A percentile compares a stretch with the other conserved stretches of the same genome.
Conservation (phyloP, 2,888 invertebrate genomes). For the Nebria brevicollis region DNA sequence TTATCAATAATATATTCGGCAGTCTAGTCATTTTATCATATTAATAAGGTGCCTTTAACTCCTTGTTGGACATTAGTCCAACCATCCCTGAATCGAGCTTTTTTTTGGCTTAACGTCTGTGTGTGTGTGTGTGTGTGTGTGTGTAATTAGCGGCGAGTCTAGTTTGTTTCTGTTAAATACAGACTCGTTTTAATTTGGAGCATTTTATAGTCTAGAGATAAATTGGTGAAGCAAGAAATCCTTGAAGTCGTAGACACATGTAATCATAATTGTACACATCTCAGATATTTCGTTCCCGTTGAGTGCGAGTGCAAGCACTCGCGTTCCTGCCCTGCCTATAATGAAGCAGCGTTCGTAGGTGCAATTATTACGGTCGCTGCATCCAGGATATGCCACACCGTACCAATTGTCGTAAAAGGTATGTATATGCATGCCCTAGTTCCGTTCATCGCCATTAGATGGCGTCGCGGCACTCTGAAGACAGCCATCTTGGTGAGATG, state of each 20-base stretch:
- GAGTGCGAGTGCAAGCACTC: background rate
- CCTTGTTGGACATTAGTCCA: background rate
- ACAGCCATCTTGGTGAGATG: background rate
- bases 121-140: too few species aligned
- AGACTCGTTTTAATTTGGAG: too few species aligned
- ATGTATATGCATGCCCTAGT: background rate
- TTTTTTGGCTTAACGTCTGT: too few species aligned
- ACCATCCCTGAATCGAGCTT: too few species aligned
- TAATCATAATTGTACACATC: background rate
- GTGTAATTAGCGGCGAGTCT: too few species aligned
- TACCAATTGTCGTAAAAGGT: background rate
- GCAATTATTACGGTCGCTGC: background rate
- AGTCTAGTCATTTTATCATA: background rate
- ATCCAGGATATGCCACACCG: background rate
- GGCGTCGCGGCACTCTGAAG: background rate
- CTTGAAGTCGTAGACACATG: background rate
- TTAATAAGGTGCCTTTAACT: background rate
- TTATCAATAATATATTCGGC: slow-evolving; percentile 18
- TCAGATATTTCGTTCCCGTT: background rate
- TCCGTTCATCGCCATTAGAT: background rate
- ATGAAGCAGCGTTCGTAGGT: background rate
- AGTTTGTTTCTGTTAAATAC: too few species aligned
- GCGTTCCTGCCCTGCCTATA: background rate
- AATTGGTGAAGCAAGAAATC: background rate
- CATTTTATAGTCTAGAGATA: too few species aligned